Percentiles rank a stretch among this genome's conserved stretches.
Evolutionary conservation across 2,113 vertebrate genomes (phyloP).

Genomic region (Gyps fulvus): DNA sequence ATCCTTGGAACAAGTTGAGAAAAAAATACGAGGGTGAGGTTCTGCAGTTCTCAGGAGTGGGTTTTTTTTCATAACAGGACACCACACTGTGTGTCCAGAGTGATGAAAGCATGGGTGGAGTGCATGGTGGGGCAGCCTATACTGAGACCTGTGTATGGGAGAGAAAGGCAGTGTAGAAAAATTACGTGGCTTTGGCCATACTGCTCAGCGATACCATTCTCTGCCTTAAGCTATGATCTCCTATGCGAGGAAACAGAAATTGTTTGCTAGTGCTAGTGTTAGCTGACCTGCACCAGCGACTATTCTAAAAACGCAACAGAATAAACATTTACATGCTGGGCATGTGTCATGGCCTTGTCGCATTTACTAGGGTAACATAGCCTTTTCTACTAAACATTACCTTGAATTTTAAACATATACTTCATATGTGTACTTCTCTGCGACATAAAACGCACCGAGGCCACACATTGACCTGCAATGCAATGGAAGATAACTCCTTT

Average conservation of each 20-base stretch:
- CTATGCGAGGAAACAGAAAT: background rate
- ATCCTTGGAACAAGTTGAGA: background rate
- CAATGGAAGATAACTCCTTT: background rate
- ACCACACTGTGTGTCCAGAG: background rate
- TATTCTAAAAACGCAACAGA: background rate
- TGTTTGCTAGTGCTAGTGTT: background rate
- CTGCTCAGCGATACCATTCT: background rate
- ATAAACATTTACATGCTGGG: background rate
- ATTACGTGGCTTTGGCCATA: background rate
- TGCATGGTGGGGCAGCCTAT: accelerated
- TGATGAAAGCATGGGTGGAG: background rate
- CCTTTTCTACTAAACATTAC: background rate
- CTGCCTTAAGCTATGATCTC: background rate
- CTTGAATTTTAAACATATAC: background rate
- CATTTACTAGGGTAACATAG: background rate
- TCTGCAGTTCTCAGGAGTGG: background rate
- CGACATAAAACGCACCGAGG: background rate
- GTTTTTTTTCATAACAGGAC: background rate
- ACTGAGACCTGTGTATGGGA: background rate
- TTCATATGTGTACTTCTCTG: background rate
- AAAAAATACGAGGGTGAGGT: background rate
- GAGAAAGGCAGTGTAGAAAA: background rate
- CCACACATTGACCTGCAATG: background rate
- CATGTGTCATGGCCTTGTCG: accelerated
- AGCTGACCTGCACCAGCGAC: background rate